Evolutionary conservation across 1,140 invertebrate genomes (phyloP).

Genomic region (Zaprionus ghesquierei): DNA sequence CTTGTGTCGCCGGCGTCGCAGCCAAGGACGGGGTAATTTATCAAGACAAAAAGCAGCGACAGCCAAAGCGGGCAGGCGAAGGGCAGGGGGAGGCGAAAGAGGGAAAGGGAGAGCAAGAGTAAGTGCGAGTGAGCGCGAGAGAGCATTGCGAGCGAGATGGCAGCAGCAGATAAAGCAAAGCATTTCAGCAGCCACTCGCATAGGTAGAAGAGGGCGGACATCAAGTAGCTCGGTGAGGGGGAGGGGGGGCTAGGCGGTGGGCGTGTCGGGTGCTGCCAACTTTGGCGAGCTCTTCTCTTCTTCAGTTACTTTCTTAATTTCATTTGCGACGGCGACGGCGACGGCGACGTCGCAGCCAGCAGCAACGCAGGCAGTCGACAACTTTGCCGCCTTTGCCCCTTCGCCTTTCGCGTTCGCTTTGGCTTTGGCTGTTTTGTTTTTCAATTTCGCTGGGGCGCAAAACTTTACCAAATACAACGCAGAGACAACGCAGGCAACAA

Average conservation of each 20-base stretch:
- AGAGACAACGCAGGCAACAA: conserved; percentile 23
- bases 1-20: conserved; percentile 62
- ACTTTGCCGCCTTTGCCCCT: conserved; percentile 56
- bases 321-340: conserved; percentile 72
- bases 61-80: background rate
- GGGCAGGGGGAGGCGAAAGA: conserved; percentile 26
- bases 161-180: conserved; percentile 46
- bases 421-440: conserved; percentile 74
- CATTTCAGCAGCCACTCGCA: conserved; percentile 31
- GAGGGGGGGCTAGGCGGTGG: no score
- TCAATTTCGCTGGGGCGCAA: conserved; percentile 68
- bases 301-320: conserved; percentile 81
- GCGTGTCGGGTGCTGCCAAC: conserved; percentile 22
- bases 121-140: background rate
- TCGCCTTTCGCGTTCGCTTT: background rate
- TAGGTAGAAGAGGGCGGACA: background rate
- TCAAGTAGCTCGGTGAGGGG: background rate
- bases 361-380: conserved; percentile 32
- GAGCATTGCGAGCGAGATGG: conserved; percentile 37
- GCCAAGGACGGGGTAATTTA: conserved; percentile 79
- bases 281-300: conserved; percentile 53
- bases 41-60: conserved; percentile 71
- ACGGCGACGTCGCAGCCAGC: conserved; percentile 45
- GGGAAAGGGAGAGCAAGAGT: conserved; percentile 1
- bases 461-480: conserved; percentile 75